phyloP scores from a whole-genome alignment of 1,140 invertebrate genomes.

The Diploscapter pachys region DNA sequence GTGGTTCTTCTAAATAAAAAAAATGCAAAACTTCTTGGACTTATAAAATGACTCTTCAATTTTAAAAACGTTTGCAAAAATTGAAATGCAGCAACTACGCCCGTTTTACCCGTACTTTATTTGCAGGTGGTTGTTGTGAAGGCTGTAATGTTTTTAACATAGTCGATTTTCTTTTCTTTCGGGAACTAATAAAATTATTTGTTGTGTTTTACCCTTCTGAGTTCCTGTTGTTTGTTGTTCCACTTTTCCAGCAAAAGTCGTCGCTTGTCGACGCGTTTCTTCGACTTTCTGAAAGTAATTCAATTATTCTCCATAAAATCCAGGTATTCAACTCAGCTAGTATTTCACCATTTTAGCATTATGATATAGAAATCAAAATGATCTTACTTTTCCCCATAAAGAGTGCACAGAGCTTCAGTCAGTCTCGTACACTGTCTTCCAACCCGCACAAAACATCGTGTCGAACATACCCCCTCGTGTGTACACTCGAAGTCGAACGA shows the following conservation, averaged over 20 bases:
- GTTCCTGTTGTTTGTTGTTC: constrained; percentile 58
- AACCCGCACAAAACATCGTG: constrained; percentile 86
- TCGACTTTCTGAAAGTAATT: constrained; percentile 21
- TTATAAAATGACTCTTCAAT: too few species aligned
- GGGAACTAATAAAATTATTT: too few species aligned
- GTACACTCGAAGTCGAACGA: constrained; percentile 88
- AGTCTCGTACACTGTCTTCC: constrained; percentile 82
- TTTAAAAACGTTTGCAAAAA: too few species aligned
- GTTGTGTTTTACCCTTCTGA: constrained; percentile 13
- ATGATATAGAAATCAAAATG: neutral
- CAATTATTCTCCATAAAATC: neutral
- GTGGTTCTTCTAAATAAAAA: too few species aligned
- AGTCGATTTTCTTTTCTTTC: too few species aligned
- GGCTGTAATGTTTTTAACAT: too few species aligned
- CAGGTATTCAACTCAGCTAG: too few species aligned
- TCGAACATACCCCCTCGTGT: constrained; percentile 89
- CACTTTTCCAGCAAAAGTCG: constrained; percentile 51
- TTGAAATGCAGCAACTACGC: too few species aligned
- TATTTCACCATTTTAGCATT: too few species aligned
- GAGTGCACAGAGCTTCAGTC: constrained; percentile 80
- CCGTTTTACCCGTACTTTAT: too few species aligned
- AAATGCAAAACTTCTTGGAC: too few species aligned
- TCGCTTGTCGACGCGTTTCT: constrained; percentile 46
- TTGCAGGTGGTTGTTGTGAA: too few species aligned
- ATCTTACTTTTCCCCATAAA: constrained; percentile 48